Percentiles rank a stretch among this genome's conserved stretches.
These are phyloP conservation scores for Cynocephalus volans DNA, from an alignment of 2,113 vertebrate species.

Conservation along the genomic window DNA sequence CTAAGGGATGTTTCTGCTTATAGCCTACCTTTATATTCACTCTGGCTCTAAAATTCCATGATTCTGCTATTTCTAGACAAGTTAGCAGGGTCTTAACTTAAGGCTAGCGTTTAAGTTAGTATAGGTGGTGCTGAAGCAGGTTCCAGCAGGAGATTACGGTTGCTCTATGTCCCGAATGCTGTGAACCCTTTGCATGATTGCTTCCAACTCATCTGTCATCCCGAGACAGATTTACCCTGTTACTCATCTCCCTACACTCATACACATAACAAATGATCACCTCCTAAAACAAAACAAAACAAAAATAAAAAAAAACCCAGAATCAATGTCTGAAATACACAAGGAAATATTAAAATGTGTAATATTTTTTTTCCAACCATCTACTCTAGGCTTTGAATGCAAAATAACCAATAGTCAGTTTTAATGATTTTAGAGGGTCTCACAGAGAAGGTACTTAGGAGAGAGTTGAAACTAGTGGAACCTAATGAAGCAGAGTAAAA, in stretches of 20 bases:
- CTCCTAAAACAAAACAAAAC: not conserved
- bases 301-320: not conserved
- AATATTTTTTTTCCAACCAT: not conserved
- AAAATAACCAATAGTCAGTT: conserved; percentile 11
- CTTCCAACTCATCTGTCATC: not conserved
- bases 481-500: not conserved
- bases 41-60: not conserved
- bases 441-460: not conserved
- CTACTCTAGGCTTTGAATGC: not conserved
- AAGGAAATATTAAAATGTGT: not conserved
- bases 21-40: not conserved
- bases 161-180: not conserved
- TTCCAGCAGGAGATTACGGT: rapidly evolving
- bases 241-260: too few relatives aligned
- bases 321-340: not conserved
- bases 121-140: not conserved
- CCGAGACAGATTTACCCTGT: not conserved
- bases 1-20: not conserved
- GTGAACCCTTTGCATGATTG: not conserved
- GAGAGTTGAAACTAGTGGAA: not conserved
- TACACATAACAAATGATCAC: not conserved
- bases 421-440: conserved; percentile 6
- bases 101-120: not conserved
- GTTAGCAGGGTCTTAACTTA: not conserved
- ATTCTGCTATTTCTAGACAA: not conserved